These are phyloP conservation scores for Glandiceps talaboti DNA, from an alignment of 53 echinoderm and acorn worm species.

Conservation along the genomic window DNA sequence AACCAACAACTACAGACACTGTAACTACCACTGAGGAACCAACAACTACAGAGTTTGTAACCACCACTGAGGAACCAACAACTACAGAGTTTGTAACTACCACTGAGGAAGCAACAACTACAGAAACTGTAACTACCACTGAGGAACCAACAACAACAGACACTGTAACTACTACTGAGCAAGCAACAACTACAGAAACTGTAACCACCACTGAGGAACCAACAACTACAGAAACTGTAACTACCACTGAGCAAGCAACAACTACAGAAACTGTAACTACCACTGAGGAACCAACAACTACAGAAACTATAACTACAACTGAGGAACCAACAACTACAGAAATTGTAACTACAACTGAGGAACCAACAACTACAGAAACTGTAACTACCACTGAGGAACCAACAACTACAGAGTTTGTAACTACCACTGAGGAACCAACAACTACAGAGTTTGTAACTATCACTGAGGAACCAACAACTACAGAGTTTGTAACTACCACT, in stretches of 20 bases:
- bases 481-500: too few species aligned
- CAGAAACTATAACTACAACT: neutral
- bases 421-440: too few species aligned
- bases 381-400: too few species aligned
- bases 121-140: neutral
- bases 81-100: neutral
- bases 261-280: too few species aligned
- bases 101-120: neutral
- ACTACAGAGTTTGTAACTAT: too few species aligned
- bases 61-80: neutral
- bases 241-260: neutral
- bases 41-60: too few species aligned
- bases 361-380: too few species aligned
- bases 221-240: neutral
- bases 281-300: neutral
- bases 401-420: too few species aligned
- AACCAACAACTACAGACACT: neutral
- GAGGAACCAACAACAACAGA: neutral
- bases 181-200: neutral
- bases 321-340: too few species aligned
- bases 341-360: too few species aligned
- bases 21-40: neutral
- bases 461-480: too few species aligned
- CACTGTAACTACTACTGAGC: neutral
- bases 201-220: neutral